Evolutionary conservation across 2,797 vertebrate species (phyloP).

Genomic region (Notamacropus eugenii): DNA sequence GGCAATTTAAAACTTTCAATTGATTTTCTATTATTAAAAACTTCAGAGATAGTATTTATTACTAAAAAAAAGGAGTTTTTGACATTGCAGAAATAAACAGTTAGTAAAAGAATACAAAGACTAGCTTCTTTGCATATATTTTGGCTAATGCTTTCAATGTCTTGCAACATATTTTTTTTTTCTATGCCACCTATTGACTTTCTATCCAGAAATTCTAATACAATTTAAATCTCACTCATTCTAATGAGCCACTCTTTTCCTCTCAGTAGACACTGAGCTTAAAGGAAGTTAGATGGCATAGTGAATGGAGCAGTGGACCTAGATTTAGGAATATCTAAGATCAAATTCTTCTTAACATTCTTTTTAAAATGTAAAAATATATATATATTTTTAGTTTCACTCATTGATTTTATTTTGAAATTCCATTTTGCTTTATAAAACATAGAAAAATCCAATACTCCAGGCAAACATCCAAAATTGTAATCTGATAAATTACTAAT

Average conservation of each 20-base stretch:
- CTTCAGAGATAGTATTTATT: neutral
- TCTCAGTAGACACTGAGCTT: neutral
- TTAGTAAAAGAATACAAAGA: neutral
- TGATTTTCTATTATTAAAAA: neutral
- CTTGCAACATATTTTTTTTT: neutral
- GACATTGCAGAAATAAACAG: neutral
- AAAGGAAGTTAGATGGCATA: neutral
- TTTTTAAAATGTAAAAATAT: conserved; percentile 83
- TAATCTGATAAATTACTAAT: conserved; percentile 81
- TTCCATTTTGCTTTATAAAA: conserved; percentile 85
- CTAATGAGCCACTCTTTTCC: neutral
- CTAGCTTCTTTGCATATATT: neutral
- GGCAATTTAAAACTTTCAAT: neutral
- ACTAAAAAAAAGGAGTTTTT: neutral
- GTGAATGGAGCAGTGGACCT: neutral
- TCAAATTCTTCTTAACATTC: neutral
- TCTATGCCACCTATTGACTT: neutral
- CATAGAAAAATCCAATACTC: conserved; percentile 83
- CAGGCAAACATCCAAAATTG: conserved; percentile 82
- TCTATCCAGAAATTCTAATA: neutral
- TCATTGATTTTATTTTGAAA: conserved; percentile 81
- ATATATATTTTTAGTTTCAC: conserved; percentile 88
- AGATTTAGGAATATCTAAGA: neutral
- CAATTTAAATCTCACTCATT: neutral
- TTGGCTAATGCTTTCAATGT: neutral